These are phyloP conservation scores for Panurus biarmicus DNA, from an alignment of 2,113 vertebrate species.

Conservation along the genomic window DNA sequence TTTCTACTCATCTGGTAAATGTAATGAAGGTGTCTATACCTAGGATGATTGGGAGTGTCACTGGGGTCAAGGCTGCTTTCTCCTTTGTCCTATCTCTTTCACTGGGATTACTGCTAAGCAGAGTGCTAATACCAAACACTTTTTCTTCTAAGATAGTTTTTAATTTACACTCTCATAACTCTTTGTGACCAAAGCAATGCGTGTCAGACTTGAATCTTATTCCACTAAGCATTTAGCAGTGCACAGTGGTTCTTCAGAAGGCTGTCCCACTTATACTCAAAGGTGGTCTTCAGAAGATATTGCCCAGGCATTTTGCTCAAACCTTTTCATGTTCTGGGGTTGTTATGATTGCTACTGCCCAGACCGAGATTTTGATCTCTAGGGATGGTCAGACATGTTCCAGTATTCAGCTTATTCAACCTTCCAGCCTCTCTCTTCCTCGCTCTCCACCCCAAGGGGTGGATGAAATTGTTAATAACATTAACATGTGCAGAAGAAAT, in stretches of 20 bases:
- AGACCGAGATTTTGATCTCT: neutral
- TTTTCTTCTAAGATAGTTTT: neutral
- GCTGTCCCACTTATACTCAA: neutral
- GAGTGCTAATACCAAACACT: neutral
- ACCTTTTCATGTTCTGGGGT: neutral
- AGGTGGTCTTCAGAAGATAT: neutral
- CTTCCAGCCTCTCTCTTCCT: neutral
- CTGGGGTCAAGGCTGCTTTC: neutral
- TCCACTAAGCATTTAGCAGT: neutral
- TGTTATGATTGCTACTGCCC: neutral
- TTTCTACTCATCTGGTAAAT: neutral
- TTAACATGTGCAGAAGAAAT: neutral
- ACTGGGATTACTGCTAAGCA: neutral
- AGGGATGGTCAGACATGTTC: neutral
- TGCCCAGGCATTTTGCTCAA: neutral
- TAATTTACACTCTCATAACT: neutral
- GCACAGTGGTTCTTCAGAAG: neutral
- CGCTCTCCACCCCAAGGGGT: neutral
- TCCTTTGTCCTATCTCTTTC: neutral
- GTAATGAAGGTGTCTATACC: neutral
- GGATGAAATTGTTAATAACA: neutral
- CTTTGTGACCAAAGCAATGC: neutral
- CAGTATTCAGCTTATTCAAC: neutral
- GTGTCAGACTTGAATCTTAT: neutral
- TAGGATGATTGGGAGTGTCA: neutral